These are phyloP conservation scores for Archaeoteleia sp. DNA, from an alignment of 2,888 invertebrate genomes.

Conservation along the genomic window DNA sequence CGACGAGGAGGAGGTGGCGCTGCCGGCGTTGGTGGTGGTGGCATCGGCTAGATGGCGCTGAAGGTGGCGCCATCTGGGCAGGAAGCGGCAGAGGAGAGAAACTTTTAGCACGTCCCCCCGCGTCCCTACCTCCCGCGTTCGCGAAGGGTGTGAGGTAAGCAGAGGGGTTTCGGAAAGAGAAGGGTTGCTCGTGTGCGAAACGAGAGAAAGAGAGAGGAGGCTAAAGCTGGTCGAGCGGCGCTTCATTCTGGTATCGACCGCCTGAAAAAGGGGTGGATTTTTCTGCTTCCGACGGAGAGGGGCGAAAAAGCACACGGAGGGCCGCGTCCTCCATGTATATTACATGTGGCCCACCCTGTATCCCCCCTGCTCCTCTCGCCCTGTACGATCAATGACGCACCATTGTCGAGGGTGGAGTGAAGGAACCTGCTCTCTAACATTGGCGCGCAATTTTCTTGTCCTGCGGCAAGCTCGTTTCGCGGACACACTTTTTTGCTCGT, in stretches of 20 bases:
- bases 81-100: conserved; percentile 56
- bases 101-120: conserved; percentile 42
- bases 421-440: conserved; percentile 31
- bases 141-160: conserved; percentile 48
- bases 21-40: conserved; percentile 52
- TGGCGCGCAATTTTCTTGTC: conserved; percentile 26
- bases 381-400: conserved; percentile 2
- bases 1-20: conserved; percentile 10
- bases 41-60: conserved; percentile 54
- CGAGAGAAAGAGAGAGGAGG: conserved; percentile 55
- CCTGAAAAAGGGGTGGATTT: conserved; percentile 72
- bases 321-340: conserved; percentile 27
- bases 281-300: conserved; percentile 55
- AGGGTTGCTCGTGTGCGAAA: no score
- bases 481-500: no score
- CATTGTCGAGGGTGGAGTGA: conserved; percentile 42
- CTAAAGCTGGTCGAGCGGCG: conserved; percentile 58
- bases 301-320: conserved; percentile 36
- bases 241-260: conserved; percentile 71
- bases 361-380: conserved; percentile 5
- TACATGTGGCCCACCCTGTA: conserved; percentile 37
- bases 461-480: conserved; percentile 11
- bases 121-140: conserved; percentile 18
- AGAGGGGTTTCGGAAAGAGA: no score
- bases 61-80: conserved; percentile 70